Evolutionary conservation across 1,140 invertebrate genomes (phyloP).

Genomic region (Andrena cerasifolii): DNA sequence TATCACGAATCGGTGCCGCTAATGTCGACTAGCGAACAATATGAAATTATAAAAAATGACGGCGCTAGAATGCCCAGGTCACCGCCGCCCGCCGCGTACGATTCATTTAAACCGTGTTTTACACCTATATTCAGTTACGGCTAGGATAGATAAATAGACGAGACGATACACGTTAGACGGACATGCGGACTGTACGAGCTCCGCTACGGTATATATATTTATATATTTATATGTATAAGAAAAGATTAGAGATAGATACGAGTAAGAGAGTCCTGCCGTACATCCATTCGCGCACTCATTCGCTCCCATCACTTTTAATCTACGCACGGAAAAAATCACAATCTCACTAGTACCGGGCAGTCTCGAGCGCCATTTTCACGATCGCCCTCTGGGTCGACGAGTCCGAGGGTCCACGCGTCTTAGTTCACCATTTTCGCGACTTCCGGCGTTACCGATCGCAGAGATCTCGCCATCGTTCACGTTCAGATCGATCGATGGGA

Average conservation of each 20-base stretch:
- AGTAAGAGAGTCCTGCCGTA: constrained; percentile 52
- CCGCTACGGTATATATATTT: constrained; percentile 60
- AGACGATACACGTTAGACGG: constrained; percentile 77
- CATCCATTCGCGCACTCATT: constrained; percentile 39
- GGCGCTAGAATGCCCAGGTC: constrained; percentile 3
- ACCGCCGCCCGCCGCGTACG: constrained; percentile 32
- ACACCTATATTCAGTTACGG: constrained; percentile 54
- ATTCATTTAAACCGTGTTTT: constrained; percentile 31
- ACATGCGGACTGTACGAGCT: constrained; percentile 69
- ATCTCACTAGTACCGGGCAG: constrained; percentile 58
- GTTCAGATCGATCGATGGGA: background rate
- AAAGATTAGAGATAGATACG: constrained; percentile 63
- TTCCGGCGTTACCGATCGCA: background rate
- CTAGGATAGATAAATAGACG: constrained; percentile 74
- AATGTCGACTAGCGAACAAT: background rate
- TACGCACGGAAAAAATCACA: constrained; percentile 53
- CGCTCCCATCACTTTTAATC: constrained; percentile 34
- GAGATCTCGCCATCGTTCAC: background rate
- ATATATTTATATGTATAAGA: constrained; percentile 61
- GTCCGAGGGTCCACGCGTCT: background rate
- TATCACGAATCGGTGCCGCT: background rate
- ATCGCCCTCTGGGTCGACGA: constrained; percentile 4
- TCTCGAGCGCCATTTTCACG: constrained; percentile 45
- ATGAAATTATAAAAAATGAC: constrained; percentile 29
- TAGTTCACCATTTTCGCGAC: background rate